Evolutionary conservation across 2,113 vertebrate species (phyloP), one percentile per base, ranked within the genome.

Genomic region (Stigmatopora argus): DNA sequence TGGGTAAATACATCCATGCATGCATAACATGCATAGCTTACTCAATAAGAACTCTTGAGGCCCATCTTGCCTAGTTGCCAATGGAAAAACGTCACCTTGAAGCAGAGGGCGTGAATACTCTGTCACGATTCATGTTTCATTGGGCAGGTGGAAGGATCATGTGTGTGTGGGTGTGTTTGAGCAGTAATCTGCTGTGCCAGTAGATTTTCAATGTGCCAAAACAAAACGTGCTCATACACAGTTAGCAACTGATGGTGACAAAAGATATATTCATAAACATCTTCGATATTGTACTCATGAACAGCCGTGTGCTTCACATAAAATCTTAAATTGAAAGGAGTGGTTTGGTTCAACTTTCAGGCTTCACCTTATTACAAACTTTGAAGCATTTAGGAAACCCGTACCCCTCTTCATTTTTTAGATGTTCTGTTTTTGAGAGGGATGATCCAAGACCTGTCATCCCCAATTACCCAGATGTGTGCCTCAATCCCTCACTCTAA

Each of bases 391-490:
- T 1, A 19, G 64, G 21, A 21, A 65, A 41, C 48, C 38, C 34
- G 23, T 19, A 18, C 31, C 38, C 18, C 47, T 11, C 67, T 26
- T 49, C 11, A 59, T 70, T 64, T 71, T 63, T 74, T 66, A 73
- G 77, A 74, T 66, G 52, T 71, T 45, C 74, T 76, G 71, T 79
- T 82, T 78, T 87, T 65, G 26, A 65, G 76, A 68, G 56, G 63
- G 72, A 81, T 77, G 79, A 86, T 85, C 78, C 73, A 64, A 72
- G 64, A 71, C 71, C 82, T 85, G 86, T 86, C 88, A 83, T 72
- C 73, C 74, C 75, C 62, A 82, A 88, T 86, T 86, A 90, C 69
- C 78, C 79, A 86, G 81, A 83, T 79, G 66, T 77, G 72, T 71
- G 72, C 61, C 74, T 81, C 60, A 61, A 34, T 73, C 66, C 70